These are phyloP conservation scores for Catharus bicknelli DNA, from an alignment of 2,113 vertebrate species.

Conservation along the genomic window DNA sequence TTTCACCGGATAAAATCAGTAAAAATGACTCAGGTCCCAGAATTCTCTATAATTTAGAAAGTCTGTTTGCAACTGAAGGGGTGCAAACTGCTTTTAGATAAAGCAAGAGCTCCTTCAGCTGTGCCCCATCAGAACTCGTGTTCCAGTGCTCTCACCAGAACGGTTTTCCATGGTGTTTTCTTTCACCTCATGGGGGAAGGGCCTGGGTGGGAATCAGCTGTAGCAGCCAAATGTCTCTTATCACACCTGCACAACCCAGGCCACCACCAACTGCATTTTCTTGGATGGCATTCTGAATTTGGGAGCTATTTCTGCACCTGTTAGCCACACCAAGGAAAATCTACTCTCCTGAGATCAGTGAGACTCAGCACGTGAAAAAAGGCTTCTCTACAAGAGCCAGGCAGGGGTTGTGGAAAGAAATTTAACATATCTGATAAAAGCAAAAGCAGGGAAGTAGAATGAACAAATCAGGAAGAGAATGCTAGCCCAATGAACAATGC, in stretches of 20 bases:
- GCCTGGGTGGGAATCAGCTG: background rate
- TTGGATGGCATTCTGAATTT: background rate
- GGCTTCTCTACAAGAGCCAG: background rate
- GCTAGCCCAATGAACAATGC: background rate
- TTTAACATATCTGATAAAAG: background rate
- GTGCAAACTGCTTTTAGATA: background rate
- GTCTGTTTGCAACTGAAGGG: background rate
- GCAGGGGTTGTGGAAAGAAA: background rate
- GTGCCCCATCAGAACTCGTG: too few species aligned
- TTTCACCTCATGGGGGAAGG: background rate
- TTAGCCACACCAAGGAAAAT: background rate
- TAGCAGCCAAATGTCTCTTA: background rate
- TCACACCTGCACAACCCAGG: background rate
- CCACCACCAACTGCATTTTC: background rate
- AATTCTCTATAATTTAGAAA: background rate
- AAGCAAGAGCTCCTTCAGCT: background rate
- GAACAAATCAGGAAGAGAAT: background rate
- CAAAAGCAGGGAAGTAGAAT: background rate
- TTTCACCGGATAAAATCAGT: background rate
- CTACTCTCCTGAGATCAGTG: background rate
- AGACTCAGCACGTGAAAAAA: background rate
- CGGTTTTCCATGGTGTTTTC: background rate
- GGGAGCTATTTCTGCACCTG: background rate
- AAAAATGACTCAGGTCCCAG: background rate
- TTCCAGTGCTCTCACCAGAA: background rate